Percentiles rank a stretch among this genome's conserved stretches.
Conservation (phyloP, 2,888 invertebrate genomes). For the Tupiocoris notatus region DNA sequence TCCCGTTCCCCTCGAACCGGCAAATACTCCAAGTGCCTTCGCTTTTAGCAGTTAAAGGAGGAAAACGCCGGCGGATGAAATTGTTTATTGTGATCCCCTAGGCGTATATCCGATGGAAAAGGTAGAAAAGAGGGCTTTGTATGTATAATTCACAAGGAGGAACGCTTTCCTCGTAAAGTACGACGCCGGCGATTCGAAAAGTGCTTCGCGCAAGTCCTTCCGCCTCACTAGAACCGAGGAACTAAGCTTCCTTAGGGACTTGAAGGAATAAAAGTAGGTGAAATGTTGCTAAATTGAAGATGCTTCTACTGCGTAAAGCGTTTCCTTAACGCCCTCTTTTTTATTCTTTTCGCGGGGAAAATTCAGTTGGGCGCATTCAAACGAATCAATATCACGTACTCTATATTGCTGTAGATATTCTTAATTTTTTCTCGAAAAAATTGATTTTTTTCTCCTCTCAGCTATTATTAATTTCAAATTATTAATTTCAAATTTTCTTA, state of each 20-base stretch:
- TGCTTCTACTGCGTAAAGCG: background rate
- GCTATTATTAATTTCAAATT: too few species aligned
- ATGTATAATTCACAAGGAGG: conserved; percentile 21
- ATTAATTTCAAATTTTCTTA: too few species aligned
- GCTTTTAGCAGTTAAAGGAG: background rate
- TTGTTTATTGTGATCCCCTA: conserved; percentile 7
- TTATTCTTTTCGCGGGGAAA: background rate
- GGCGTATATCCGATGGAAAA: conserved; percentile 5
- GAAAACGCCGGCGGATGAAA: background rate
- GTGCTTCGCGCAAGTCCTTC: background rate
- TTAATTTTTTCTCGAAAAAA: too few species aligned
- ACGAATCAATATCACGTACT: too few species aligned
- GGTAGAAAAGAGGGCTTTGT: background rate
- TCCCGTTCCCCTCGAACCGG: background rate
- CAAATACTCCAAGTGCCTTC: background rate
- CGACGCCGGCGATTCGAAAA: conserved; percentile 1
- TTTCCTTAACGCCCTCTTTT: background rate
- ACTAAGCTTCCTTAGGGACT: background rate
- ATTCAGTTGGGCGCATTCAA: background rate
- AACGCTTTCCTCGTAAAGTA: conserved; percentile 1
- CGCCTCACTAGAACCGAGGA: background rate
- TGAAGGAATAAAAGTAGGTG: background rate
- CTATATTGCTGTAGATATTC: too few species aligned
- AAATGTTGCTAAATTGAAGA: background rate
- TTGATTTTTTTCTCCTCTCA: too few species aligned